Base-by-base conservation (phyloP, 2,888 invertebrate genomes). In the Thera britannica region DNA sequence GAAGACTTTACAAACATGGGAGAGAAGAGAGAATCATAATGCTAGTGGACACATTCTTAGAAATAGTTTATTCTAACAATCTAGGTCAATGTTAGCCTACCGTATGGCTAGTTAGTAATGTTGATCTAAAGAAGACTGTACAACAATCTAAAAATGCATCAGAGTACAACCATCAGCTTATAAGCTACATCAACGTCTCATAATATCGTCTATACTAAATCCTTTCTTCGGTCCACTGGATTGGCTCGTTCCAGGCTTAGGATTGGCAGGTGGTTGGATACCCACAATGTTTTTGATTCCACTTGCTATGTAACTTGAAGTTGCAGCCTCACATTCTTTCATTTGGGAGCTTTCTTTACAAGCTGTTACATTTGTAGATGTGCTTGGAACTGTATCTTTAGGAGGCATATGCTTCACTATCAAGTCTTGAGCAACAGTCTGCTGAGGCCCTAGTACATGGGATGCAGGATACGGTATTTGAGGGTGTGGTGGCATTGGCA, bases 161-260 rank as follows among this genome's bases (percentile, higher is more conserved):
- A 72, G 67, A 61, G 66, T 64, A 73, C 76, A 73, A 71, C 36
- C 66, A 48, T 57, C 36, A 35, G 2, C 49, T 67, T 71, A 67
- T 12, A 61, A 64, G 51, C 62, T 62, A 72, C 44, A 60, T 67
- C 71, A 67, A 65, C 97, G 97, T 82, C 97, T 95, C 98, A 98
- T 97, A 77, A 98, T 97, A 78, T 98, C 98, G 83, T 97, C 98
- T 93, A 98, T 98, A 84, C 97, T 97, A 87, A 98, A 98, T 23
- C 98, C 98, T 83, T 97, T 97, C 81, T 97, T 96, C 76, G 96
- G 95, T 8, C 96, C 95, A 77, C 94, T 94, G 0, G 95, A 93
- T 55, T 95, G 95, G 69, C 95, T 95, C 34, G 94, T 94, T 41
- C 94, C 93, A 9, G 94, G 95, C 52, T 94, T 94, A 1, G 93